Percentiles rank a stretch among this genome's conserved stretches.
Conservation (phyloP, 2,113 vertebrate species). For the Hippocampus comes region DNA sequence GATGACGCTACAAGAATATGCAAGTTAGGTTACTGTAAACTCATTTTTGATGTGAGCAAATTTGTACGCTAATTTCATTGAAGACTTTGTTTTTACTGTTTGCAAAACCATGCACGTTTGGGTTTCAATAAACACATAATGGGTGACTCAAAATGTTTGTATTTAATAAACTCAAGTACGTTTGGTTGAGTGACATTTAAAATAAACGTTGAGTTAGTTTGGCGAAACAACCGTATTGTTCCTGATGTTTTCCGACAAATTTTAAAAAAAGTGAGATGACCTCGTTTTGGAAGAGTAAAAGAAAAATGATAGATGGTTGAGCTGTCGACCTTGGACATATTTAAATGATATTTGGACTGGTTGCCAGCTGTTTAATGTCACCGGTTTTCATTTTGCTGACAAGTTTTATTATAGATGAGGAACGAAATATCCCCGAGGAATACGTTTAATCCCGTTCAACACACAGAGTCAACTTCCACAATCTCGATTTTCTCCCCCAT, state of each 20-base stretch:
- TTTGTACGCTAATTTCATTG: too few relatives aligned
- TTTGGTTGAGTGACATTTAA: neutral
- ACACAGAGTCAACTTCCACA: constrained; percentile 14
- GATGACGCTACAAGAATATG: too few relatives aligned
- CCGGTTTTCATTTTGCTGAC: neutral
- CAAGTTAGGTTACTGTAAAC: too few relatives aligned
- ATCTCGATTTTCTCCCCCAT: constrained; percentile 25
- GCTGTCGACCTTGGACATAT: neutral
- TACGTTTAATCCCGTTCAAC: neutral
- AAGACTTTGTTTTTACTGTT: too few relatives aligned
- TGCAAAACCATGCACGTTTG: too few relatives aligned
- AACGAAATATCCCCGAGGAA: neutral
- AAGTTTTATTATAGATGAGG: neutral
- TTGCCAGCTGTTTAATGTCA: neutral
- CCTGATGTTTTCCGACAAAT: neutral
- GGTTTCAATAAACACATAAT: too few relatives aligned
- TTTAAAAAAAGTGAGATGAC: neutral
- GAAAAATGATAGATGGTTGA: neutral
- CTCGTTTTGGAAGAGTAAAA: neutral
- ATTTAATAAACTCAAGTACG: too few relatives aligned
- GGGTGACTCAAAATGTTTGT: too few relatives aligned
- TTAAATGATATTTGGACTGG: neutral
- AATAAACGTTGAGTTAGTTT: neutral
- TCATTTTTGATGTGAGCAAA: too few relatives aligned
- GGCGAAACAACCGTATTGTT: neutral